These are phyloP conservation scores for Scrobipalpa costella DNA, from an alignment of 2,888 invertebrate genomes.

Conservation along the genomic window DNA sequence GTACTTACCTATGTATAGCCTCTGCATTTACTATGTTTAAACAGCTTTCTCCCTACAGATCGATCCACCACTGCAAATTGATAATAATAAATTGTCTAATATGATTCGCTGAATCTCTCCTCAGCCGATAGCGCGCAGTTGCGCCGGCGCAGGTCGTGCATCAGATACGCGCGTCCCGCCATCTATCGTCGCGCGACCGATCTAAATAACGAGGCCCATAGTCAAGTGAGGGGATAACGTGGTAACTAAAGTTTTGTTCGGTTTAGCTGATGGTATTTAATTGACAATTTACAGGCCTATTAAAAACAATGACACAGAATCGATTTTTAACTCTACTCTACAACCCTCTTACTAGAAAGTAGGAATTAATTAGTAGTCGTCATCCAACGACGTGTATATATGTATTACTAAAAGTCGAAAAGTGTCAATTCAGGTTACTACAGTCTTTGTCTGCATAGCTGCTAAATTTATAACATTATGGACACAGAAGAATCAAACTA, in stretches of 20 bases:
- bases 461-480: too few species aligned
- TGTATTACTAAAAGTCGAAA: too few species aligned
- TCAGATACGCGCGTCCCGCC: slow-evolving; percentile 67
- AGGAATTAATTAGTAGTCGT: too few species aligned
- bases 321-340: too few species aligned
- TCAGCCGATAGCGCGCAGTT: slow-evolving; percentile 45
- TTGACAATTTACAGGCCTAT: neutral
- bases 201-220: slow-evolving; percentile 68
- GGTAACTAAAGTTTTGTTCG: neutral
- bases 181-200: slow-evolving; percentile 70
- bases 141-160: slow-evolving; percentile 60
- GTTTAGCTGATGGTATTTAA: neutral
- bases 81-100: slow-evolving; percentile 45
- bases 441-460: too few species aligned
- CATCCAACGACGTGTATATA: too few species aligned
- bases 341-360: too few species aligned
- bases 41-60: neutral
- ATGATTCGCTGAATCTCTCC: slow-evolving; percentile 40
- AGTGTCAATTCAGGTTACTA: too few species aligned
- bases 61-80: slow-evolving; percentile 35
- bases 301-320: too few species aligned
- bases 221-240: neutral
- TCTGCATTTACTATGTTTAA: neutral
- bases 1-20: too few species aligned
- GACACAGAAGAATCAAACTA: too few species aligned